Base-by-base conservation (phyloP, 2,113 vertebrate species). In the Corythaeola cristata region DNA sequence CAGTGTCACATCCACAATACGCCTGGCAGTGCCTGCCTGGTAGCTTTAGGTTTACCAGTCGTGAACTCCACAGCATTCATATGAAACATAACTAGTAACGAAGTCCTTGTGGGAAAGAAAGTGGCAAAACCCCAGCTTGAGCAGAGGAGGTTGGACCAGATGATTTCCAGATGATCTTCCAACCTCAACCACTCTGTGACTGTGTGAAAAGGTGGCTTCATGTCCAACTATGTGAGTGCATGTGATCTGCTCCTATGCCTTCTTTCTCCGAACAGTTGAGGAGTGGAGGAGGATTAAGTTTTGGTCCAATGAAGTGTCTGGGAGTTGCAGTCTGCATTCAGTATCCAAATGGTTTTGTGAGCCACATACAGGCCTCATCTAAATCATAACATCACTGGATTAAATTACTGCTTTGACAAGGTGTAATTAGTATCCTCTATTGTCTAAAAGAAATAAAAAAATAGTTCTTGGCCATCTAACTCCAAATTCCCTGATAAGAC, bases 21-120 rank as follows among this genome's bases (percentile, higher is more conserved):
- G 15, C 12, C 85, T 56, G 64, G 24, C 37, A 59, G 22, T 24
- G 21, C 30, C 28, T 47, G 22, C 12, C 62, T 47, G 17, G 10
- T 17, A 37, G 21, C 33, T 78, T 67, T 16, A 14, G 0, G 0
- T 64, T 85, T 64, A 30, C 14, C 1, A 1, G 68, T 72, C 4
- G 4, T 53, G 24, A 64, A n/a, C 18, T 80, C 22, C 10, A 21
- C 12, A 6, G 16, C 30, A 44, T 60, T 76, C 73, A 3, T 39
- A 37, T 23, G 28, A 20, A 88, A 62, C 15, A 23, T 15, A 64
- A 56, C 30, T 5, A 62, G 32, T 5, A 72, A 18, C 6, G 14
- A 93, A 68, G 19, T 45, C 33, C 12, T 63, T 33, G 30, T 35
- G 53, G 16, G 45, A 47, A 79, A 47, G 23, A 68, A 69, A 37